Evolutionary conservation across 64 coral and sea anemone species (phyloP).

Genomic region (Stichodactyla helianthus): DNA sequence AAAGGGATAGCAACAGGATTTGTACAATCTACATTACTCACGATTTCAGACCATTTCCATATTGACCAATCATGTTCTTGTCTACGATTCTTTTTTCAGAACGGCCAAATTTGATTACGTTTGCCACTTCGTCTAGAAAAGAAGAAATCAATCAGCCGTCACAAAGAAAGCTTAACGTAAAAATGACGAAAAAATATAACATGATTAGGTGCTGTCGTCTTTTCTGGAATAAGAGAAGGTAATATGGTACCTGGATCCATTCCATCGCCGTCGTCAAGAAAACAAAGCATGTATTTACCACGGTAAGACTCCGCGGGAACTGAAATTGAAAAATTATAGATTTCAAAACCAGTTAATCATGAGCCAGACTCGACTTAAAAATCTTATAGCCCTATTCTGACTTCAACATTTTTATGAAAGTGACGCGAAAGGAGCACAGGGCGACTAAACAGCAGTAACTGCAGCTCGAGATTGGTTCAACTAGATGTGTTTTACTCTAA

Average conservation of each 20-base stretch:
- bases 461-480: no score
- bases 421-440: no score
- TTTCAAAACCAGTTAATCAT: no score
- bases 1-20: background rate
- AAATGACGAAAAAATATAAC: no score
- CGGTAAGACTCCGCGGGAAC: constrained; percentile 65
- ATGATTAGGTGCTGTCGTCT: no score
- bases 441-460: no score
- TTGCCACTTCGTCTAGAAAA: constrained; percentile 78
- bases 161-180: no score
- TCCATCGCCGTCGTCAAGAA: constrained; percentile 93
- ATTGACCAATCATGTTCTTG: constrained; percentile 94
- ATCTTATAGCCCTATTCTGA: no score
- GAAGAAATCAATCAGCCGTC: background rate
- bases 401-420: no score
- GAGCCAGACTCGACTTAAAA: no score
- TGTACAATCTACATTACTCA: constrained; percentile 32
- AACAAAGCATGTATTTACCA: constrained; percentile 89
- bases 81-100: constrained; percentile 84
- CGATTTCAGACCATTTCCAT: constrained; percentile 98
- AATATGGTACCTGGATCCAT: constrained; percentile 85
- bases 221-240: no score
- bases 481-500: no score
- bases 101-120: constrained; percentile 91
- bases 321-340: background rate